Evolutionary conservation across 2,113 vertebrate species (phyloP).

Genomic region (Morone saxatilis): DNA sequence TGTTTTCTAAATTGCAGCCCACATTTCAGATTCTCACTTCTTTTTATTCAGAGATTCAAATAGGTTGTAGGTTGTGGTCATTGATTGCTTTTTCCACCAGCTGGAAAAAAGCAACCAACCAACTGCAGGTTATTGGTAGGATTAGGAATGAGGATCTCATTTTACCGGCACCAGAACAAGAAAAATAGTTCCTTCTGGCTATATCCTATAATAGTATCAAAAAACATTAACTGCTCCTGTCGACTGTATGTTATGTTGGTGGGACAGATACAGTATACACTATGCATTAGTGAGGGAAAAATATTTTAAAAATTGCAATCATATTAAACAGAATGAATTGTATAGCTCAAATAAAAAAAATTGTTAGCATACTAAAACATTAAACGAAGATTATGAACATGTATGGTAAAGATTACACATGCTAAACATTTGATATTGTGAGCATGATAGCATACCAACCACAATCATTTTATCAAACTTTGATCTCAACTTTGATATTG

Average conservation of each 20-base stretch:
- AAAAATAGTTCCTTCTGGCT: background rate
- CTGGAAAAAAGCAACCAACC: background rate
- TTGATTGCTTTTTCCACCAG: background rate
- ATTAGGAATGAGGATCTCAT: background rate
- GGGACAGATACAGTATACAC: background rate
- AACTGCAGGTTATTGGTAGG: background rate
- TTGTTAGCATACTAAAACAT: too few species aligned
- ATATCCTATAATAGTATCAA: background rate
- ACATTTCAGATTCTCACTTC: background rate
- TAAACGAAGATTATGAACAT: too few species aligned
- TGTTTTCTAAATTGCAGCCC: background rate
- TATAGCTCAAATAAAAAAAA: background rate
- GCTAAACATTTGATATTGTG: too few species aligned
- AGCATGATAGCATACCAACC: too few species aligned
- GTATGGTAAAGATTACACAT: too few species aligned
- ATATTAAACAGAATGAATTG: background rate
- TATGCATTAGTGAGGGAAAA: background rate
- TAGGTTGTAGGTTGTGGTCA: background rate
- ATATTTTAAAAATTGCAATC: background rate
- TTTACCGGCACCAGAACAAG: background rate
- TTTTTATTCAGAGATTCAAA: background rate
- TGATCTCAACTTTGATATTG: too few species aligned
- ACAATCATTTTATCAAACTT: too few species aligned
- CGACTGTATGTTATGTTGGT: background rate
- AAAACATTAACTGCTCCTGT: background rate